Conservation (phyloP, 2,113 vertebrate genomes). For the Orthonyx spaldingii region DNA sequence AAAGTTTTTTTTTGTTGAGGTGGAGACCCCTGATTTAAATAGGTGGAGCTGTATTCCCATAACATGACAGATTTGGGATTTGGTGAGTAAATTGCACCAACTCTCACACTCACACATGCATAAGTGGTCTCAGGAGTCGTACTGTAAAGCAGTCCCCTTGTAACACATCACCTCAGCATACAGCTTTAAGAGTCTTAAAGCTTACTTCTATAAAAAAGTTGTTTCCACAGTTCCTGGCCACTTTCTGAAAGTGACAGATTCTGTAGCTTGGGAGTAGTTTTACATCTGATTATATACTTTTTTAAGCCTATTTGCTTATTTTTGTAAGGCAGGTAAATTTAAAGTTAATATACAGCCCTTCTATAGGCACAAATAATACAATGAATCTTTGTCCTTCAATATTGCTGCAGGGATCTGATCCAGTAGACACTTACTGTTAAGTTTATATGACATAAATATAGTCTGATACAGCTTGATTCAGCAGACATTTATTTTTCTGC, state of each 20-base stretch:
- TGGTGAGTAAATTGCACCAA: not conserved
- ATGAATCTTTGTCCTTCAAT: not conserved
- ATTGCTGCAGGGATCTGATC: not conserved
- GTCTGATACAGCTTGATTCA: not conserved
- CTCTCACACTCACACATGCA: not conserved
- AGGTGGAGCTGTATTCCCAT: not conserved
- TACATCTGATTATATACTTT: not conserved
- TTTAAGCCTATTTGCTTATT: not conserved
- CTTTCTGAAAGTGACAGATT: conserved; percentile 25
- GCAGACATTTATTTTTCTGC: not conserved
- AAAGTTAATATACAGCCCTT: not conserved
- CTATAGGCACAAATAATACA: not conserved
- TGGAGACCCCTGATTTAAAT: not conserved
- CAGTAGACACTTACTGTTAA: not conserved
- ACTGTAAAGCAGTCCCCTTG: not conserved
- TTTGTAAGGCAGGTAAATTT: conserved; percentile 24
- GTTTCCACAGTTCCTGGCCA: conserved; percentile 17
- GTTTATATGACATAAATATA: not conserved
- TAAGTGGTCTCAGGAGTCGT: conserved; percentile 22
- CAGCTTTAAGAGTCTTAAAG: conserved; percentile 3
- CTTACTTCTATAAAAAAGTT: not conserved
- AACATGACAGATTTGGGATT: not conserved
- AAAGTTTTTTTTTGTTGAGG: not conserved
- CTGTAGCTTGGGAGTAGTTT: conserved; percentile 18
- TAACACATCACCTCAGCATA: conserved; percentile 6